Conservation (phyloP, 2,797 vertebrate genomes). For the Bryconaethiops microstoma region DNA sequence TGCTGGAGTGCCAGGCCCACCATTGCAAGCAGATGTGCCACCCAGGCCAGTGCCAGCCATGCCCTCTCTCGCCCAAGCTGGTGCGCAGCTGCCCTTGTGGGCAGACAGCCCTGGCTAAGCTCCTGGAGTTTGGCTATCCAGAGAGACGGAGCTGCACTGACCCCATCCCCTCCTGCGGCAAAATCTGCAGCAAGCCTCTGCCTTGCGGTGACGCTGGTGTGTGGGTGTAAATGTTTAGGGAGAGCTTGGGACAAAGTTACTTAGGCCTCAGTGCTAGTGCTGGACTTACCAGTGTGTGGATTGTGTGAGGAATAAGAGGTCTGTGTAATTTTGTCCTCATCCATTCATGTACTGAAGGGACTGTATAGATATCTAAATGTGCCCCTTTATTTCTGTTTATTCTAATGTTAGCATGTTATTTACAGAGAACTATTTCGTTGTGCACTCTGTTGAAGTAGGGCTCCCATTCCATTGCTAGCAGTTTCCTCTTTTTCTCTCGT, state of each 20-base stretch:
- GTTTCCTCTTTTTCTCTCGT: background rate
- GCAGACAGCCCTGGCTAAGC: slow-evolving; percentile 90
- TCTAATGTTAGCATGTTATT: background rate
- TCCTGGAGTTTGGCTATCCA: slow-evolving; percentile 89
- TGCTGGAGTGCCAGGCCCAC: slow-evolving; percentile 89
- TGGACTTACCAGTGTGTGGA: background rate
- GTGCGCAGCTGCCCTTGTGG: slow-evolving; percentile 90
- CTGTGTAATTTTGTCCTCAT: background rate
- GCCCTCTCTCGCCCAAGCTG: slow-evolving; percentile 84
- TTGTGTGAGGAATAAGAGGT: background rate
- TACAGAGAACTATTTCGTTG: too few relatives aligned
- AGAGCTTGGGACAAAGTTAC: background rate
- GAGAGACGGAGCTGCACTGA: slow-evolving; percentile 88
- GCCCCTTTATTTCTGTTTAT: background rate
- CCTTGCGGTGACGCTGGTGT: slow-evolving; percentile 91
- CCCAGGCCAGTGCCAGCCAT: slow-evolving; percentile 84
- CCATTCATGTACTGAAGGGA: background rate
- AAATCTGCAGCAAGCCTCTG: slow-evolving; percentile 91
- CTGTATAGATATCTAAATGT: background rate
- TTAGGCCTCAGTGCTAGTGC: background rate
- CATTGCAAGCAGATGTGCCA: slow-evolving; percentile 89
- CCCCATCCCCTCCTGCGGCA: slow-evolving; percentile 92
- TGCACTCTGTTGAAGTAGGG: too few relatives aligned
- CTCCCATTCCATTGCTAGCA: background rate
- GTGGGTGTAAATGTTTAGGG: background rate